These are phyloP conservation scores for Sphenopsis melanotis DNA, from an alignment of 2,797 vertebrate species.

Conservation along the genomic window DNA sequence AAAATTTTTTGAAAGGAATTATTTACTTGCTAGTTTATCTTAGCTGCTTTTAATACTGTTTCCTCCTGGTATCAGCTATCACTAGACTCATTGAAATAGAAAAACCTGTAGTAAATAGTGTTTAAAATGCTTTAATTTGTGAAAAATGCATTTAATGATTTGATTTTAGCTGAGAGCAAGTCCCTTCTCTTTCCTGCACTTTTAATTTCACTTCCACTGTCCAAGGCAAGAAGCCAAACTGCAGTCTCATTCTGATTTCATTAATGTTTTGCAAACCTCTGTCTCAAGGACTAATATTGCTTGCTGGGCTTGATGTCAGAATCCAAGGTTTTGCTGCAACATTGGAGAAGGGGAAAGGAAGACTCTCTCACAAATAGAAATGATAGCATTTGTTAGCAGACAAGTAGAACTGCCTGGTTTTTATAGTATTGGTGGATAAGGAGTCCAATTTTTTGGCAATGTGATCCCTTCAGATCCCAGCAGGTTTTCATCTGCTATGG, in stretches of 20 bases:
- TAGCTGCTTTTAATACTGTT: neutral
- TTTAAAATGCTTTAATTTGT: neutral
- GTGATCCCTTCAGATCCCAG: neutral
- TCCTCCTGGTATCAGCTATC: neutral
- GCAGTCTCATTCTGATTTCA: constrained; percentile 62
- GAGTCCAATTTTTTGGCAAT: neutral
- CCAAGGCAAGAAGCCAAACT: constrained; percentile 52
- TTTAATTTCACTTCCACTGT: constrained; percentile 46
- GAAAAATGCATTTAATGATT: neutral
- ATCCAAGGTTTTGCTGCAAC: constrained; percentile 60
- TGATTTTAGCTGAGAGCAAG: neutral
- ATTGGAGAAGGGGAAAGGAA: neutral
- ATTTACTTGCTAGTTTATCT: neutral
- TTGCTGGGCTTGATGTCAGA: constrained; percentile 37
- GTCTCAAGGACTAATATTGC: constrained; percentile 34
- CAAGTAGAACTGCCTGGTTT: neutral
- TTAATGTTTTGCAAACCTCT: constrained; percentile 54
- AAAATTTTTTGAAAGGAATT: neutral
- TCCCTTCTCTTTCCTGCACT: constrained; percentile 24
- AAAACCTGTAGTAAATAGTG: neutral
- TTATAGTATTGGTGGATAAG: neutral
- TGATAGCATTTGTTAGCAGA: neutral
- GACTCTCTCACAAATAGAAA: neutral
- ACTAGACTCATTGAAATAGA: neutral
- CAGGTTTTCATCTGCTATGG: neutral